Evolutionary conservation across 2,113 vertebrate genomes (phyloP).

Genomic region (Haemorhous mexicanus): DNA sequence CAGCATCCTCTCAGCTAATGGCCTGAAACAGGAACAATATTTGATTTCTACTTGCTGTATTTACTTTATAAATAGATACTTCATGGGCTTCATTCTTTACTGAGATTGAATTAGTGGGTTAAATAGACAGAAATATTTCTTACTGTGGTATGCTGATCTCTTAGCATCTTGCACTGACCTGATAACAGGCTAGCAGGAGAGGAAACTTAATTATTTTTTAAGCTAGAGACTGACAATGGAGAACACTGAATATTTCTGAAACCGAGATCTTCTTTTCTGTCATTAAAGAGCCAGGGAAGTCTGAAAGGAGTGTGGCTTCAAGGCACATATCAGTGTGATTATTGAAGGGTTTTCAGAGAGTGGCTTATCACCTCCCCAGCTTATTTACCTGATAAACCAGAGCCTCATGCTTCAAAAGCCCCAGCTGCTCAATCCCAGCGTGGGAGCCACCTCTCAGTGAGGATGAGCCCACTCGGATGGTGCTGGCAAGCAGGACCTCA

Average conservation of each 20-base stretch:
- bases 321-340: constrained; percentile 1
- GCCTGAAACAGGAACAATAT: constrained; percentile 57
- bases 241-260: constrained; percentile 39
- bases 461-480: not conserved
- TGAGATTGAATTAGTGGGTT: constrained; percentile 58
- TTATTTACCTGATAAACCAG: constrained; percentile 48
- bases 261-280: not conserved
- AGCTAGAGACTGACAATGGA: constrained; percentile 11
- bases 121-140: constrained; percentile 57
- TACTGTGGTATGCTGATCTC: constrained; percentile 8
- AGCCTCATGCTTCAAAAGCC: constrained; percentile 1
- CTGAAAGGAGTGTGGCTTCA: not conserved
- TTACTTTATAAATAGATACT: constrained; percentile 65
- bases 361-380: not conserved
- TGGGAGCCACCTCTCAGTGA: not conserved
- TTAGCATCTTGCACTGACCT: constrained; percentile 54
- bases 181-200: constrained; percentile 46
- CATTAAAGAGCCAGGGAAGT: not conserved
- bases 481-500: rapidly evolving
- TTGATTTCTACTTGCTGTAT: constrained; percentile 54
- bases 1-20: constrained; percentile 31
- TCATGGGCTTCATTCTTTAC: constrained; percentile 51
- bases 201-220: constrained; percentile 56
- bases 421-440: not conserved
- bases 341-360: constrained; percentile 12